Conservation (phyloP, 2,113 vertebrate species). For the Amphilophus citrinellus region DNA sequence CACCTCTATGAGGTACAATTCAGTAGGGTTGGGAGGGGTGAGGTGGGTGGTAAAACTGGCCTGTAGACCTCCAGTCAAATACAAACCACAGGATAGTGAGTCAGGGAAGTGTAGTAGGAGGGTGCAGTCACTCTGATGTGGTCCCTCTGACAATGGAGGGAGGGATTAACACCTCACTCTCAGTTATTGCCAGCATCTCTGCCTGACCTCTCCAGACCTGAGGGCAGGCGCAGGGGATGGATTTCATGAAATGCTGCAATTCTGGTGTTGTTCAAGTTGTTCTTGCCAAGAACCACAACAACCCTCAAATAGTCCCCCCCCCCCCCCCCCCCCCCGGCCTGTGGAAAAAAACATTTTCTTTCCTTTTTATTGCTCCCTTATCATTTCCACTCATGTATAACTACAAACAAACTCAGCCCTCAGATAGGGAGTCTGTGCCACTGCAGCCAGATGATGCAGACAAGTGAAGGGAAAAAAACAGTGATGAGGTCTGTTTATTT, state of each 20-base stretch:
- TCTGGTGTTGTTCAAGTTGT: slow-evolving; percentile 63
- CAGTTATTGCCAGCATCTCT: slow-evolving; percentile 62
- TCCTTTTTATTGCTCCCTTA: slow-evolving; percentile 37
- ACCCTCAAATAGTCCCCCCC: slow-evolving; percentile 48
- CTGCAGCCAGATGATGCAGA: slow-evolving; percentile 1
- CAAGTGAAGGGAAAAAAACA: slow-evolving; percentile 15
- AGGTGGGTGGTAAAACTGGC: slow-evolving; percentile 65
- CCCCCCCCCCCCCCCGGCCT: slow-evolving; percentile 1
- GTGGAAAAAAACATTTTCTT: slow-evolving; percentile 19
- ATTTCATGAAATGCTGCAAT: slow-evolving; percentile 53
- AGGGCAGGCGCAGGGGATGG: slow-evolving; percentile 36
- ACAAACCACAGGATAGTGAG: slow-evolving; percentile 56
- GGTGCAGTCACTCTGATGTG: slow-evolving; percentile 52
- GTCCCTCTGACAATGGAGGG: slow-evolving; percentile 72
- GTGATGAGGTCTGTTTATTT: background rate
- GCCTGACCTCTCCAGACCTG: slow-evolving; percentile 54
- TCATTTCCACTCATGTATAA: slow-evolving; percentile 49
- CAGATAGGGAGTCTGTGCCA: slow-evolving; percentile 2
- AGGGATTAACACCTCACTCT: slow-evolving; percentile 76
- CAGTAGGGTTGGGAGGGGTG: slow-evolving; percentile 41
- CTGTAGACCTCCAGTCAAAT: slow-evolving; percentile 63
- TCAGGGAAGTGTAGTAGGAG: slow-evolving; percentile 51
- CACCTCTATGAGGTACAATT: slow-evolving; percentile 80
- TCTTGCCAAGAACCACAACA: slow-evolving; percentile 71
- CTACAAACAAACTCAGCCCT: slow-evolving; percentile 15